A percentile compares a stretch with the other conserved stretches of the same genome.
Evolutionary conservation across 2,888 invertebrate species (phyloP).

Genomic region (Caenorhabditis japonica): DNA sequence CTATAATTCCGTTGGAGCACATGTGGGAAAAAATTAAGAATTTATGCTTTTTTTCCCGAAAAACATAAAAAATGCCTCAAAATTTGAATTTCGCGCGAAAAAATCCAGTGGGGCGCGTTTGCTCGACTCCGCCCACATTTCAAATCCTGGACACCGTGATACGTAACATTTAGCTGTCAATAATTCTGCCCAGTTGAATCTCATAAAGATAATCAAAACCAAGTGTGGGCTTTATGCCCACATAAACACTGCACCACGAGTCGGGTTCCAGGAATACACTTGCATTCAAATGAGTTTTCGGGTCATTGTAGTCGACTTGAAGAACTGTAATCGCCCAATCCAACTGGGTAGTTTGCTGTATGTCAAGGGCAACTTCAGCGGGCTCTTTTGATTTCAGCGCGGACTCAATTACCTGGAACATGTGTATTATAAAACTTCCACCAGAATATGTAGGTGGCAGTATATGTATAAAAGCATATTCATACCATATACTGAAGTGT

Average conservation of each 20-base stretch:
- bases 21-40: too few species aligned
- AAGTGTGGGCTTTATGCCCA: slow-evolving; percentile 53
- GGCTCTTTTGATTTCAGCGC: slow-evolving; percentile 34
- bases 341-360: slow-evolving; percentile 18
- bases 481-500: slow-evolving; percentile 46
- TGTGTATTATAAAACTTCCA: not conserved
- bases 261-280: slow-evolving; percentile 41
- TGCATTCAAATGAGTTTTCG: slow-evolving; percentile 51
- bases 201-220: slow-evolving; percentile 57
- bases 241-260: slow-evolving; percentile 59
- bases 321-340: slow-evolving; percentile 51
- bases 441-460: not conserved
- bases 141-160: too few species aligned
- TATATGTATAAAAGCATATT: not conserved
- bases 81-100: too few species aligned
- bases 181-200: slow-evolving; percentile 55
- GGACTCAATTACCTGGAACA: slow-evolving; percentile 45
- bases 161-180: not conserved
- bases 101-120: too few species aligned
- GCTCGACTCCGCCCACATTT: too few species aligned
- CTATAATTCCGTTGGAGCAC: too few species aligned
- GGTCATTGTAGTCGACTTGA: slow-evolving; percentile 57
- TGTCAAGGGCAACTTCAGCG: slow-evolving; percentile 29
- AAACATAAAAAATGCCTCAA: too few species aligned
- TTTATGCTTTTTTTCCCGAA: too few species aligned